phyloP scores from a whole-genome alignment of 2,797 vertebrate species.

The Falco cherrug region DNA sequence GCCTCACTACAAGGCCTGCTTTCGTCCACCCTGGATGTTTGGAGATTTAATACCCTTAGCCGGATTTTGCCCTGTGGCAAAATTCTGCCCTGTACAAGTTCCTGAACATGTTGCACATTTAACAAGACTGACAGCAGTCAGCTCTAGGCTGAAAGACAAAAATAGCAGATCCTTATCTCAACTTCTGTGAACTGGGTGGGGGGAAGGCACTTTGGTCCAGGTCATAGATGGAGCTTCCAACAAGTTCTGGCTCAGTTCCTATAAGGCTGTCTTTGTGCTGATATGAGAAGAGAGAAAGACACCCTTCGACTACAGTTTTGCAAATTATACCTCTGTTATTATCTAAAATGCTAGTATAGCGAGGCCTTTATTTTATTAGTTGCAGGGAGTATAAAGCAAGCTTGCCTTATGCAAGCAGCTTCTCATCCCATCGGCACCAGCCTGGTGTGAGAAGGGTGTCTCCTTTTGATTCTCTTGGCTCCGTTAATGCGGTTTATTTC shows the following conservation, averaged over 20 bases:
- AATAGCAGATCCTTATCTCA: conserved; percentile 47
- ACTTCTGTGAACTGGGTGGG: neutral
- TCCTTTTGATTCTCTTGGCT: conserved; percentile 2
- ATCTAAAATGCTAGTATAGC: neutral
- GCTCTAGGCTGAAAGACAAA: neutral
- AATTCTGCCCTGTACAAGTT: neutral
- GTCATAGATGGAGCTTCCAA: neutral
- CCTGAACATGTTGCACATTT: neutral
- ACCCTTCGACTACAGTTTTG: neutral
- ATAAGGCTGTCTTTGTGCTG: neutral
- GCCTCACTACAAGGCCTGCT: neutral
- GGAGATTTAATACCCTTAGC: neutral
- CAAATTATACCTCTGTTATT: neutral
- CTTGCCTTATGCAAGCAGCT: neutral
- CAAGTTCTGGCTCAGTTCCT: neutral
- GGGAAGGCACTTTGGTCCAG: neutral
- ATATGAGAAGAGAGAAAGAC: neutral
- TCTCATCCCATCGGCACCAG: neutral
- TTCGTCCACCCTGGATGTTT: neutral
- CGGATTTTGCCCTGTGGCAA: conserved; percentile 2
- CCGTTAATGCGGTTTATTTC: neutral
- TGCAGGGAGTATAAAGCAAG: neutral
- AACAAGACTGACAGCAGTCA: neutral
- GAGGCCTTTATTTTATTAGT: neutral
- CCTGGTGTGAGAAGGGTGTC: neutral